A percentile compares a stretch with the other conserved stretches of the same genome.
These are phyloP conservation scores for Drosophila prostipennis DNA, from an alignment of 2,888 invertebrate species.

Conservation along the genomic window DNA sequence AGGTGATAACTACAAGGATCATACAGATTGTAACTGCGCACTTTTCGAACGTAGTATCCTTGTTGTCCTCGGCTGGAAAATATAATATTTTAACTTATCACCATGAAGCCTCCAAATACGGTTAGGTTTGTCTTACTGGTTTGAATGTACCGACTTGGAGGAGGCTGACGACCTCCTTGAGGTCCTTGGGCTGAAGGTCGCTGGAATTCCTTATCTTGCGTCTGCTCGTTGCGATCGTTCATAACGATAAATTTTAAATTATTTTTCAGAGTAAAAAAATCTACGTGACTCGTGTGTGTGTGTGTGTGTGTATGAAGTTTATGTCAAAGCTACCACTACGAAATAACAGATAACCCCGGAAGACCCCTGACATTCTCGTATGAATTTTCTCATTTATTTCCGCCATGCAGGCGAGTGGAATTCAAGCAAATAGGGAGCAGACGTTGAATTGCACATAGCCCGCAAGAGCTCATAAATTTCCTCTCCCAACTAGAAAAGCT, in stretches of 20 bases:
- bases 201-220: neutral
- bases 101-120: fast-evolving
- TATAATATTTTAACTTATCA: neutral
- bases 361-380: conserved; percentile 2
- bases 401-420: conserved; percentile 1
- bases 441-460: conserved; percentile 21
- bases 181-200: conserved; percentile 2
- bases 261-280: neutral
- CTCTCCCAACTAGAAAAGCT: conserved; percentile 35
- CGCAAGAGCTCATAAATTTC: conserved; percentile 57
- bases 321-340: conserved; percentile 4
- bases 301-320: too few relatives aligned
- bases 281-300: neutral
- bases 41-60: conserved; percentile 40
- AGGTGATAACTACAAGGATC: conserved; percentile 51
- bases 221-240: neutral
- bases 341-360: conserved; percentile 7
- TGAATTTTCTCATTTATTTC: conserved; percentile 33
- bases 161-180: neutral
- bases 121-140: conserved; percentile 39
- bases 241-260: conserved; percentile 9
- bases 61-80: conserved; percentile 46
- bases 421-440: conserved; percentile 3
- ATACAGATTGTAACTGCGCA: neutral
- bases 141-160: conserved; percentile 45